These are phyloP conservation scores for Carettochelys insculpta DNA, from an alignment of 2,113 vertebrate species.

Conservation along the genomic window DNA sequence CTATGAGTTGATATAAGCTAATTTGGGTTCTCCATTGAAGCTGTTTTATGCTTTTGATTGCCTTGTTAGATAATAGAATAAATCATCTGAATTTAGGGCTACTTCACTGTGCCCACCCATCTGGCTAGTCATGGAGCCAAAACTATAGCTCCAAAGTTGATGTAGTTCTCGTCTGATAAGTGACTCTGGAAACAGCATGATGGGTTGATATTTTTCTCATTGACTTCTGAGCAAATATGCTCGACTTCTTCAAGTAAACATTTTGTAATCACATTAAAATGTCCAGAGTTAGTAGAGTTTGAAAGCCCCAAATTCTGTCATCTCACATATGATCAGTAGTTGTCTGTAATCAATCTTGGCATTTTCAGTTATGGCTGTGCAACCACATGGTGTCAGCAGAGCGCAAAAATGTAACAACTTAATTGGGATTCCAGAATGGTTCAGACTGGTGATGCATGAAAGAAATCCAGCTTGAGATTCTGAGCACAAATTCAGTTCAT, in stretches of 20 bases:
- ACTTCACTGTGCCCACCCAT: neutral
- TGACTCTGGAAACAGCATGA: neutral
- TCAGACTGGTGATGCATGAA: neutral
- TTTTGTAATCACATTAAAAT: neutral
- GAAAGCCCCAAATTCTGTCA: neutral
- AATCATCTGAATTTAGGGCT: neutral
- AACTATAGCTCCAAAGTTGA: neutral
- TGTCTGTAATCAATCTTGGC: neutral
- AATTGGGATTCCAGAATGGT: neutral
- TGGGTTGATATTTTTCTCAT: neutral
- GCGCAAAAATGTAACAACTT: neutral
- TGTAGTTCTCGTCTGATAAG: neutral
- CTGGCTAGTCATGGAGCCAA: neutral
- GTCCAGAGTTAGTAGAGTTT: neutral
- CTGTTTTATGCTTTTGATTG: neutral
- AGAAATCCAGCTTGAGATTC: neutral
- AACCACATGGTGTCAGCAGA: neutral
- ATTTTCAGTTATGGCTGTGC: neutral
- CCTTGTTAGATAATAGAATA: constrained; percentile 7
- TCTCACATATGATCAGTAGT: neutral
- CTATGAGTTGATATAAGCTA: neutral
- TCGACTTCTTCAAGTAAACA: neutral
- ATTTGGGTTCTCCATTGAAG: neutral
- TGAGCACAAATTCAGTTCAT: neutral
- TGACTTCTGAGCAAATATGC: neutral